Evolutionary conservation across 1,140 invertebrate genomes (phyloP), one percentile per base, ranked within the genome.

Genomic region (Lamellibrachia luymesi): DNA sequence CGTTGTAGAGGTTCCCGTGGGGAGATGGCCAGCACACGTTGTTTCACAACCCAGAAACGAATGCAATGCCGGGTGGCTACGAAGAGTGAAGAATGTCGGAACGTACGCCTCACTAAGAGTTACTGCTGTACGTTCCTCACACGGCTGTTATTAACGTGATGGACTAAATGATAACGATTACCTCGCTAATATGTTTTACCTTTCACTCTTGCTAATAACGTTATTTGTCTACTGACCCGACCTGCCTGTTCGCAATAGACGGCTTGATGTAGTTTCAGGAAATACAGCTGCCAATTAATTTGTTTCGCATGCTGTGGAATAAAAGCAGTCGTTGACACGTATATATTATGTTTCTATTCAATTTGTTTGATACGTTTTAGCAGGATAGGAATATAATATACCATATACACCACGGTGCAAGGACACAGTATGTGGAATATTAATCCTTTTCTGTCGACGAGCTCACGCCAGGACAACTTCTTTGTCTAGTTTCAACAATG

Each of bases 11-110:
- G 95, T 99, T 98, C 97, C 98, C 98, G 93, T 99, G 98, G 98
- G 98, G 98, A 94, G 98, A 98, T 96, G 98, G 98, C 93, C 97
- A 98, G 95, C 97, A 98, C 93, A 97, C 97, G 49, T 96, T 99
- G 90, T 98, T 99, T 97, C 98, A 98, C 96, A 98, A 98, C 96
- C 97, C 98, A 92, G 97, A 98, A 94, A 96, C 97, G 90, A 98
- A 98, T 95, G 96, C 98, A 92, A 96, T 98, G 90, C 98, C 98
- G 92, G 97, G 97, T 94, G 98, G 98, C 92, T 98, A 98, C 97
- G 98, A 98, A 97, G 95, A 80, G 64, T 80, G 64, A 80, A 22
- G 64, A 6, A 8, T 17, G 64, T 80, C 25, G 64, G 64, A 22
- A 80, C 13, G 64, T 22, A 8, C 5, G 4, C 64, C 64, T 80